These are phyloP conservation scores for Eilema depressum DNA, from an alignment of 2,888 invertebrate genomes.

Conservation along the genomic window DNA sequence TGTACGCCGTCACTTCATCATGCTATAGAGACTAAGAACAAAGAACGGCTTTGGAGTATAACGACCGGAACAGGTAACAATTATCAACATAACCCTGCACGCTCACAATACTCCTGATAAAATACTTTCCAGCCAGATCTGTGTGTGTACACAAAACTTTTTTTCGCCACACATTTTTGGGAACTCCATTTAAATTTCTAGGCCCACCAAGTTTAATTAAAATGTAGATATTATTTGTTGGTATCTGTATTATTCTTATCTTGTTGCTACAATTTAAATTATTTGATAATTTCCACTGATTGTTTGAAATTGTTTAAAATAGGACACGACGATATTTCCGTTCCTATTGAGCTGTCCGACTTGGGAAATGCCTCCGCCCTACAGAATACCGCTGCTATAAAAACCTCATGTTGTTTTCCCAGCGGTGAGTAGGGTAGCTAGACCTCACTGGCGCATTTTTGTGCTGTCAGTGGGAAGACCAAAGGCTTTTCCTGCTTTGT, in stretches of 20 bases:
- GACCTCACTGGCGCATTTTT: too few species aligned
- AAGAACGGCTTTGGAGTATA: conserved; percentile 39
- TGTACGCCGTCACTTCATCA: conserved; percentile 16
- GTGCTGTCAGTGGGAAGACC: too few species aligned
- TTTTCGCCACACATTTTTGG: conserved; percentile 26
- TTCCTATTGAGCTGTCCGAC: too few species aligned
- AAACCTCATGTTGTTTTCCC: too few species aligned
- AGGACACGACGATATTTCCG: too few species aligned
- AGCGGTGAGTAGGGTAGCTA: too few species aligned
- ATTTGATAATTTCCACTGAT: too few species aligned
- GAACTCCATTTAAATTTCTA: conserved; percentile 18
- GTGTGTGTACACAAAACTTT: conserved; percentile 26
- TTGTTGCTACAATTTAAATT: too few species aligned
- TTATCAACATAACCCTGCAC: conserved; percentile 48
- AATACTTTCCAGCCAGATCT: conserved; percentile 23
- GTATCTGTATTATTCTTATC: not conserved
- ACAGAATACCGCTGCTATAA: too few species aligned
- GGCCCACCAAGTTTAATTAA: conserved; percentile 19
- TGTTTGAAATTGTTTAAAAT: too few species aligned
- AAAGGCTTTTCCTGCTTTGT: too few species aligned
- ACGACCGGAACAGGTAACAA: conserved; percentile 49
- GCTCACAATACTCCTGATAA: conserved; percentile 39
- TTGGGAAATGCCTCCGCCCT: too few species aligned
- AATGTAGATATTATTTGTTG: not conserved
- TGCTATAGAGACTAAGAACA: conserved; percentile 48